Base-by-base conservation (phyloP, 2,888 invertebrate genomes). In the Metopia argyrocephala region DNA sequence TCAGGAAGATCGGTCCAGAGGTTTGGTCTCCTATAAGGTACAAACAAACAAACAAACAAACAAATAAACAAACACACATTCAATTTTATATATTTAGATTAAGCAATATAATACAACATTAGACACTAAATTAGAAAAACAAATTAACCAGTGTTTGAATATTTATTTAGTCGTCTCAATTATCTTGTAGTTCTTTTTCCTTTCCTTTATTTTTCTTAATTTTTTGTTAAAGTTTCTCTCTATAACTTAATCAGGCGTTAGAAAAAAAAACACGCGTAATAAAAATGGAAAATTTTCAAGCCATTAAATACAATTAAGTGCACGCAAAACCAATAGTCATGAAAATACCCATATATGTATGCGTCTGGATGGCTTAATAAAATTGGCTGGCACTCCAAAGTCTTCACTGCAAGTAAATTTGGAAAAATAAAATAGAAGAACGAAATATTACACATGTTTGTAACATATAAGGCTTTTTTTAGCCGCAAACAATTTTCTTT, bases 221-320 rank as follows among this genome's bases (percentile, higher is more conserved):
- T 46, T 62, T n/a, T 25, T 25, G 45, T 62, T 18, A 62, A 62
- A 45, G 23, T n/a, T n/a, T n/a, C n/a, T n/a, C n/a, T n/a, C 9
- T 3, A 9, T n/a, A 2, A 2, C 45, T n/a, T 2, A 23, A 9
- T 38, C 12, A 38, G 15, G 38, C 38, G 15, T 12, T 23, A 6
- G 2, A n/a, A 45, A 12, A 54, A 23, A 38, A 54, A 61, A 38
- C 23, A 61, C 59, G 59, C 59, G 59, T 62, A 46, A 18, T 5
- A 64, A 48, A 64, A 15, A 25, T 15, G 38, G 5, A 27, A 25
- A 64, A 64, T 64, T 48, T n/a, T 48, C 2, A 6, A 20, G 20
- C 5, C 20, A 56, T 61, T 66, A 66, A 15, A 38, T 52, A 52
- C 27, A 25, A 25, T 74, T 74, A 66, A 50, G 31, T 65, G 66